phyloP scores from a whole-genome alignment of 1,140 invertebrate genomes.

The Phortica variegata region DNA sequence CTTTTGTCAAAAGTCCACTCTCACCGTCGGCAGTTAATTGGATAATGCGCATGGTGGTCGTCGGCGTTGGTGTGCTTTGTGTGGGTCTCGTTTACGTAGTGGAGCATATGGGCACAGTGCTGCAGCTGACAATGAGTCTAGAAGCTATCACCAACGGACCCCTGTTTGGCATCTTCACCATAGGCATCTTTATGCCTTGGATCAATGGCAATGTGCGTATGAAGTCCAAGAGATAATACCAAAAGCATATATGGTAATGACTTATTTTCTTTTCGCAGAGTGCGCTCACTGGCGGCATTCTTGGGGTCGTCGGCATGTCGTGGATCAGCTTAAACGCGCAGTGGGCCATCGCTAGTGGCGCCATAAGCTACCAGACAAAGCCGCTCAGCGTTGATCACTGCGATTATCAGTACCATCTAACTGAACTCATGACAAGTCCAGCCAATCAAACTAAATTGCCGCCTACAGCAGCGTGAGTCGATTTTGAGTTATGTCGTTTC shows the following conservation, averaged over 20 bases:
- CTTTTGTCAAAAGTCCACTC: conserved; percentile 53
- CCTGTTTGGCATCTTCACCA: conserved; percentile 71
- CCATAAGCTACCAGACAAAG: conserved; percentile 65
- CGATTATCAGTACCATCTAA: conserved; percentile 54
- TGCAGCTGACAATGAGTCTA: conserved; percentile 60
- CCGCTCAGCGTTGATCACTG: conserved; percentile 70
- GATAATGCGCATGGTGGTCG: conserved; percentile 63
- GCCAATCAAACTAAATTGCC: neutral
- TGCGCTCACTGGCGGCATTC: conserved; percentile 69
- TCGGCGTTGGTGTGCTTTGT: conserved; percentile 60
- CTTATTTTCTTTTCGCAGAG: conserved; percentile 61
- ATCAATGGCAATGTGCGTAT: conserved; percentile 65
- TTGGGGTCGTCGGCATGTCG: conserved; percentile 68
- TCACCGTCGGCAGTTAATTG: conserved; percentile 60
- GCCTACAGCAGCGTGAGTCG: neutral
- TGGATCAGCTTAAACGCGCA: conserved; percentile 83
- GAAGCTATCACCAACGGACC: conserved; percentile 70
- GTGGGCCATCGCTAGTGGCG: conserved; percentile 67
- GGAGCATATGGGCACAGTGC: conserved; percentile 61
- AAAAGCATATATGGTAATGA: neutral
- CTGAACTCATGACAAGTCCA: conserved; percentile 17
- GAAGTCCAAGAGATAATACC: neutral
- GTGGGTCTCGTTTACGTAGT: conserved; percentile 62
- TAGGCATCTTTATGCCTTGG: conserved; percentile 73
- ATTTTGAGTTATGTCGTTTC: neutral